Evolutionary conservation across 2,888 invertebrate genomes (phyloP).

Genomic region (Drosophila phalerata): DNA sequence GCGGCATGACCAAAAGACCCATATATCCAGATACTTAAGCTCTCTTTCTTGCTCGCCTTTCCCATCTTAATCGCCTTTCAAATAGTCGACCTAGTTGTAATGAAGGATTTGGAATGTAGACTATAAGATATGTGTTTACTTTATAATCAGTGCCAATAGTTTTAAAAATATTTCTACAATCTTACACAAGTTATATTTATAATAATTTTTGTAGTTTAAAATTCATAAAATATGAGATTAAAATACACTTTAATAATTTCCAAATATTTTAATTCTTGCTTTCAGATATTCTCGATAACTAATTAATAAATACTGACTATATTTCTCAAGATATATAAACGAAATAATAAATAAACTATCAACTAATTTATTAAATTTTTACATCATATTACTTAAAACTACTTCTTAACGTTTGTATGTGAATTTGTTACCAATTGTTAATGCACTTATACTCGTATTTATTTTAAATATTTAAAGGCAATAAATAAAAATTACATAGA

Average conservation of each 20-base stretch:
- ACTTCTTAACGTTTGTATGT: too few species aligned
- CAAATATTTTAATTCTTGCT: neutral
- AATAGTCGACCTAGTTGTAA: conserved; percentile 2
- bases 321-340: neutral
- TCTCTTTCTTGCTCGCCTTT: too few species aligned
- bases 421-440: too few species aligned
- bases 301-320: too few species aligned
- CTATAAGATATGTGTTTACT: neutral
- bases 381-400: too few species aligned
- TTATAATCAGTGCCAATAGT: neutral
- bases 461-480: neutral
- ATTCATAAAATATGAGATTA: too few species aligned
- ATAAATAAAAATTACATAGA: neutral
- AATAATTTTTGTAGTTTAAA: too few species aligned
- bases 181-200: too few species aligned
- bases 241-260: neutral
- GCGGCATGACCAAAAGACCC: conserved; percentile 75
- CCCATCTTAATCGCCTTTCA: too few species aligned
- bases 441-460: too few species aligned
- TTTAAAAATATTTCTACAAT: too few species aligned
- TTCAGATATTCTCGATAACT: neutral
- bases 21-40: conserved; percentile 23
- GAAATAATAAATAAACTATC: neutral
- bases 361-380: neutral
- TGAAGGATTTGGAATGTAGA: too few species aligned